Base-by-base conservation (phyloP, 2,888 invertebrate genomes). In the Tetragnatha montana region DNA sequence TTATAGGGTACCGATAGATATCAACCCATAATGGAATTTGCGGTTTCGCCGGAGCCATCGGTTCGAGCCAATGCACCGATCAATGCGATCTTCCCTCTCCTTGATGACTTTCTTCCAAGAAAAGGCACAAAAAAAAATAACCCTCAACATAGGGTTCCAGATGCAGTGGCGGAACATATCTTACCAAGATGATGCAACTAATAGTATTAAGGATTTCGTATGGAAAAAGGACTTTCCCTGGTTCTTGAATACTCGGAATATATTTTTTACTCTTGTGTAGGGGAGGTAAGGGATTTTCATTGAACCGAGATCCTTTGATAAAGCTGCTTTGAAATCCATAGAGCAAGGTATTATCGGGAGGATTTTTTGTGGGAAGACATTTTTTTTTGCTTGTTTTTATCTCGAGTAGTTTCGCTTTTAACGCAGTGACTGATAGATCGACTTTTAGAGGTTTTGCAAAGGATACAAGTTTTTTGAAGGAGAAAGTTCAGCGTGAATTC, bases 1-100 rank as follows among this genome's bases (percentile, higher is more conserved):
- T 81, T 81, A 81, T 81, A 49, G 50, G 81, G 19, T 81, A 81
- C 50, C 70, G 47, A 81, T 70, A 81, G 70, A 81, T 81, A 81
- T 50, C 81, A 21, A 47, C 81, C 47, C 19, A 50, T 71, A 81
- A 50, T 49, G 71, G 81, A 81, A 81, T 81, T 81, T 71, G 81
- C 50, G 81, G 71, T 81, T 71, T 50, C 49, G 19, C 21, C n/a
- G 19, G 49, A 50, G 19, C 71, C 17, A 81, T 19, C 50, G 71
- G 49, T 81, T 71, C 71, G 81, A 71, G 17, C 70, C 81, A 50
- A 71, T 71, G 71, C 70, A 81, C 81, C 71, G 81, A 81, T 81
- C 81, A 81, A 81, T 81, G 50, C n/a, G 81, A 81, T 81, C 71
- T 71, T 50, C 50, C 17, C n/a, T 12, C 70, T 47, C 47, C 69